Base-by-base conservation (phyloP, 1,140 invertebrate genomes). In the Drosophila lacteicornis region DNA sequence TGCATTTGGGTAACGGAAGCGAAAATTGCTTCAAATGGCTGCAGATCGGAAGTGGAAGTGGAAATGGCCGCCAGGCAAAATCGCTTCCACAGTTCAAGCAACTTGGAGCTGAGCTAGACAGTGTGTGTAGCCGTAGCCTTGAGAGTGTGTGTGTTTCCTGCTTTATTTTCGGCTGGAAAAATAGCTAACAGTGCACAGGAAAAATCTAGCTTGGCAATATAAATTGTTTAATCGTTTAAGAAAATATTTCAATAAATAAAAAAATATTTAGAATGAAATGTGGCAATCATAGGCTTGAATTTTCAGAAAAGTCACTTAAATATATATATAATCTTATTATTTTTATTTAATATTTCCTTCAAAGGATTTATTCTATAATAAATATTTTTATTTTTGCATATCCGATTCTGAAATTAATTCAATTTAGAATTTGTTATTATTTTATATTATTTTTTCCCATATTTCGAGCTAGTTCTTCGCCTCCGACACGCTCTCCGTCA, bases 11-110 rank as follows among this genome's bases (percentile, higher is more conserved):
- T 75, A 83, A 70, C 80, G 80, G 80, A 83, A 71, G 71, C 65
- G 80, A 83, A 83, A 79, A 83, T 83, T 83, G 65, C 80, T 71
- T 67, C 68, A 83, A 83, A 83, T 83, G 80, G 70, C 65, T 81
- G 79, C 73, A 76, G 65, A 81, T 81, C 79, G 79, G 79, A 81
- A 70, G 59, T 65, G 65, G 65, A 67, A 49, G 67, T 70, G 67
- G 67, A 69, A 76, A 79, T 82, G 80, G 75, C 80, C 61, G 68
- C 75, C 67, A 62, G 80, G 67, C 74, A 67, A 81, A 81, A 60
- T 70, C 67, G 63, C 19, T 68, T 68, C 19, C 71, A 61, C 69
- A 74, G 60, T 75, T 74, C 71, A 75, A 30, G 38, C 69, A 53
- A 61, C 70, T 74, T 50, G 19, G 13, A 17, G 17, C 30, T n/a